phyloP scores from a whole-genome alignment of 2,113 vertebrate species.

The Dermatemys mawii region DNA sequence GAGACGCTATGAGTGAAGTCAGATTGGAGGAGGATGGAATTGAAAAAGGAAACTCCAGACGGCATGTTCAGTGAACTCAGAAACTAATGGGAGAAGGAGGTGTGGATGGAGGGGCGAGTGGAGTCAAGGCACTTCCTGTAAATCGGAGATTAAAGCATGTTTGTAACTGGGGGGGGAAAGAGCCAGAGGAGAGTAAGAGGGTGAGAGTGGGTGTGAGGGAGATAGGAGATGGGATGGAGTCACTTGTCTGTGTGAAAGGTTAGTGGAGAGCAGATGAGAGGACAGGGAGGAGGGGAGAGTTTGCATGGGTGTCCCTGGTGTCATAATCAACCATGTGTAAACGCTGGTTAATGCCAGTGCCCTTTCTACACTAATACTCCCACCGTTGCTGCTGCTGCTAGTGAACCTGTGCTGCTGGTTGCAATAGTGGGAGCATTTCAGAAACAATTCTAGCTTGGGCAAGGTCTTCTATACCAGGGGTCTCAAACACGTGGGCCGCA shows the following conservation, averaged over 20 bases:
- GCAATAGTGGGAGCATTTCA: fast-evolving
- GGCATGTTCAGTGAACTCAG: background rate
- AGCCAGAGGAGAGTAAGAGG: background rate
- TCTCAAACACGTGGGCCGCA: no score
- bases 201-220: background rate
- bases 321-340: background rate
- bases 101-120: background rate
- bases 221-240: background rate
- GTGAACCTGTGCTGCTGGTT: background rate
- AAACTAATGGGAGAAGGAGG: background rate
- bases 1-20: background rate
- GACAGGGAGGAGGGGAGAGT: background rate
- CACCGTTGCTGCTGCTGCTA: background rate
- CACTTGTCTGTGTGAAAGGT: background rate
- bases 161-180: background rate
- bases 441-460: background rate
- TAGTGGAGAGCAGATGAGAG: background rate
- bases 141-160: background rate
- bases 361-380: background rate
- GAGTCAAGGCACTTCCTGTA: background rate
- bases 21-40: background rate
- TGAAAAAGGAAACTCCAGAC: background rate
- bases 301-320: background rate
- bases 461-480: fast-evolving
- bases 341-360: background rate